These are phyloP conservation scores for Morone chrysops DNA, from an alignment of 2,113 vertebrate species.

Conservation along the genomic window DNA sequence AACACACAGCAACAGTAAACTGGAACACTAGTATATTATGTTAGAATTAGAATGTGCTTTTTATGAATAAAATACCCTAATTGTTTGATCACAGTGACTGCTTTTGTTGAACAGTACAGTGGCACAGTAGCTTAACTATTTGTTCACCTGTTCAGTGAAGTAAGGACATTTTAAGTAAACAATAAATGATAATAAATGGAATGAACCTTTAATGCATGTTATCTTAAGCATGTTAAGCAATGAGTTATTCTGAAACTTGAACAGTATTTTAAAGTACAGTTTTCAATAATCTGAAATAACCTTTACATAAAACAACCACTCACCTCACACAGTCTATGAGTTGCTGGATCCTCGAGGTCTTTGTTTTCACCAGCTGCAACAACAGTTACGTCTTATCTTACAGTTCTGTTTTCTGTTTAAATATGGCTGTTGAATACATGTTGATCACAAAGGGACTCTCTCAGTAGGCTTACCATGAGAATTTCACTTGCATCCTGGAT, in stretches of 20 bases:
- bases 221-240: background rate
- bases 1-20: background rate
- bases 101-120: background rate
- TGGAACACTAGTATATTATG: background rate
- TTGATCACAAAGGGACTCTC: background rate
- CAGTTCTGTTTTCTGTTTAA: background rate
- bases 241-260: background rate
- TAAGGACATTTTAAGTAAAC: background rate
- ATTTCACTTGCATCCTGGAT: constrained; percentile 89
- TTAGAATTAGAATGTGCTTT: background rate
- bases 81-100: background rate
- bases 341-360: constrained; percentile 84
- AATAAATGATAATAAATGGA: background rate
- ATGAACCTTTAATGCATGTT: background rate
- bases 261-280: background rate
- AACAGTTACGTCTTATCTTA: constrained; percentile 45
- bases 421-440: background rate
- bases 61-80: background rate
- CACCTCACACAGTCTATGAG: constrained; percentile 88
- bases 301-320: constrained; percentile 32
- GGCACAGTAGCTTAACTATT: background rate
- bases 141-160: background rate
- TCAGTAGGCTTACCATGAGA: constrained; percentile 84
- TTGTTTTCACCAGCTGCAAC: constrained; percentile 89
- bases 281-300: background rate